Percentiles rank a stretch among this genome's conserved stretches.
Evolutionary conservation across 2,113 vertebrate genomes (phyloP).

Genomic region (Rostratula benghalensis): DNA sequence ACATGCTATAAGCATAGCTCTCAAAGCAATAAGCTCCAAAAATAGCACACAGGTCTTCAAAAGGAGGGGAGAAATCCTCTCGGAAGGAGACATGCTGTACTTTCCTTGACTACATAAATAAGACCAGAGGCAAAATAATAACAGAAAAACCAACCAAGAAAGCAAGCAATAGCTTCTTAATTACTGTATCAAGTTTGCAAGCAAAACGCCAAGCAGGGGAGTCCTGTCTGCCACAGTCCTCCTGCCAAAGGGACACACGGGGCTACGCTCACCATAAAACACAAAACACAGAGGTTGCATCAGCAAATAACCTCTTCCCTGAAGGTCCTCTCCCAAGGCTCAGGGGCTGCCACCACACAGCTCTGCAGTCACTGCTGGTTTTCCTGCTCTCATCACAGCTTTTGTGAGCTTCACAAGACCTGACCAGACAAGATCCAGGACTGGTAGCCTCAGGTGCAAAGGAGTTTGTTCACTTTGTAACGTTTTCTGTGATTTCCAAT

Average conservation of each 20-base stretch:
- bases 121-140: background rate
- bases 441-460: background rate
- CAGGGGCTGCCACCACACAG: background rate
- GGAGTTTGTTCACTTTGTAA: background rate
- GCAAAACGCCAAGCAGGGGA: background rate
- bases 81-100: background rate
- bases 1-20: background rate
- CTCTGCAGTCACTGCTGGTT: background rate
- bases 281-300: background rate
- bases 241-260: background rate
- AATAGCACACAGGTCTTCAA: background rate
- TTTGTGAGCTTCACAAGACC: background rate
- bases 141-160: too few relatives aligned
- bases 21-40: background rate
- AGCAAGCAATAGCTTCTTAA: background rate
- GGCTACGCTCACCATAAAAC: rapidly evolving
- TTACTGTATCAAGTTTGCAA: background rate
- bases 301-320: background rate
- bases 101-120: background rate
- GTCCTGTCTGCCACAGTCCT: background rate
- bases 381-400: background rate
- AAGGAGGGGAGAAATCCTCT: background rate
- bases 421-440: background rate
- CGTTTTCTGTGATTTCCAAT: background rate
- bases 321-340: background rate